Evolutionary conservation across 2,888 invertebrate species (phyloP), one percentile per base, ranked within the genome.

Genomic region (Rhaphigaster nebulosa): DNA sequence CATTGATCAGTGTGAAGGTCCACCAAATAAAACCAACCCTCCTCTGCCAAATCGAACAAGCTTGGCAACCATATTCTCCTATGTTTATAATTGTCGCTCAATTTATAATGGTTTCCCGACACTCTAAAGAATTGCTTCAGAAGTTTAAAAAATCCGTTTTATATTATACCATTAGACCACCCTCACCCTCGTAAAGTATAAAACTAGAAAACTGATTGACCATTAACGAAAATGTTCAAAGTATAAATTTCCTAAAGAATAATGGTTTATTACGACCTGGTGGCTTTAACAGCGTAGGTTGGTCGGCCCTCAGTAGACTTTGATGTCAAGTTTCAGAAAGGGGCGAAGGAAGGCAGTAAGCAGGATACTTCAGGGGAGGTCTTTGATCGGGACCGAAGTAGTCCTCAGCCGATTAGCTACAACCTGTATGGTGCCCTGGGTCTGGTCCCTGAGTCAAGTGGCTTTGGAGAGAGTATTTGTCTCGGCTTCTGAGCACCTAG

Each of bases 341-440:
- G n/a, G 29, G 2, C 29, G 29, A 65, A 65, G 56, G 56, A 60
- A 56, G 12, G 12, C 60, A n/a, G n/a, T 60, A 60, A 29, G 70
- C 4, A 38, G 70, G 38, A 38, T 76, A 76, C 70, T 76, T 38
- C 34, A 38, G 10, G 29, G 70, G 70, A 8, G 70, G 70, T 38
- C 70, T 76, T 76, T 76, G 70, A 76, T 76, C 70, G 70, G 23
- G 20, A 38, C 20, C 26, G 8, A 76, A 34, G 70, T 38, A 38
- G 70, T 76, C 70, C 70, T 76, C 38, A 76, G 6, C 20, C 34
- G 70, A 76, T 76, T 76, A 76, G 70, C 70, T 10, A 76, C 38
- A 20, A 34, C 20, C 5, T 15, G 20, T 6, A 70, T n/a, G 60
- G 56, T 23, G 56, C 3, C 2, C 38, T n/a, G 10, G 70, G 18